These are phyloP conservation scores for Spialia ferax DNA, from an alignment of 2,888 invertebrate genomes.

Conservation along the genomic window DNA sequence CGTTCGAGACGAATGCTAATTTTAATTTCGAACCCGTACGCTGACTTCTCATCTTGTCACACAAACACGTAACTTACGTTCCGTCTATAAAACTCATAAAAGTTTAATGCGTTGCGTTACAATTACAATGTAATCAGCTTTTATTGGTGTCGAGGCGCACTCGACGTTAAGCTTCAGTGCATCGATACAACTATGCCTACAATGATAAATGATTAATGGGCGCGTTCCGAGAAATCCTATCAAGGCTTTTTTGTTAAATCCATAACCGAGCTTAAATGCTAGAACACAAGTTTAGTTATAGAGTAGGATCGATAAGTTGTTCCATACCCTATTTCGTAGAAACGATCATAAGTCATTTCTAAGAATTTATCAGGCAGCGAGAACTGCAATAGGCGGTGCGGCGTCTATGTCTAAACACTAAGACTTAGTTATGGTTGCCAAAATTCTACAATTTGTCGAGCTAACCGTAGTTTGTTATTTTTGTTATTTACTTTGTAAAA, in stretches of 20 bases:
- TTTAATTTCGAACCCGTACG: not conserved
- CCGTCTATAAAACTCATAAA: conserved; percentile 9
- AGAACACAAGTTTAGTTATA: conserved; percentile 11
- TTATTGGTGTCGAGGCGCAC: conserved; percentile 31
- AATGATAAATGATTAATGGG: conserved; percentile 36
- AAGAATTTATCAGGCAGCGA: conserved; percentile 25
- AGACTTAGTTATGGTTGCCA: not conserved
- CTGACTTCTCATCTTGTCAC: not conserved
- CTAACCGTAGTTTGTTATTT: not conserved
- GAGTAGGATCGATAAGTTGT: conserved; percentile 19
- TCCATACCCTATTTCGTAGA: conserved; percentile 19
- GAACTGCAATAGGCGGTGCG: conserved; percentile 25
- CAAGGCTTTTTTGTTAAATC: conserved; percentile 33
- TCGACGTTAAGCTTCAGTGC: conserved; percentile 34
- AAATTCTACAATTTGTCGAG: too few relatives aligned
- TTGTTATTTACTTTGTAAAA: too few relatives aligned
- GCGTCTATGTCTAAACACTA: not conserved
- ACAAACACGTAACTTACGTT: not conserved
- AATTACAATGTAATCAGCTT: conserved; percentile 29
- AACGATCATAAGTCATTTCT: conserved; percentile 26
- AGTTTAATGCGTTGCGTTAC: conserved; percentile 10
- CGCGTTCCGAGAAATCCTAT: conserved; percentile 35
- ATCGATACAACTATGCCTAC: conserved; percentile 32
- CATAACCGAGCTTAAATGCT: conserved; percentile 23
- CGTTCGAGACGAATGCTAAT: conserved; percentile 16